Evolutionary conservation across 1,140 invertebrate species (phyloP).

Genomic region (Phortica variegata): DNA sequence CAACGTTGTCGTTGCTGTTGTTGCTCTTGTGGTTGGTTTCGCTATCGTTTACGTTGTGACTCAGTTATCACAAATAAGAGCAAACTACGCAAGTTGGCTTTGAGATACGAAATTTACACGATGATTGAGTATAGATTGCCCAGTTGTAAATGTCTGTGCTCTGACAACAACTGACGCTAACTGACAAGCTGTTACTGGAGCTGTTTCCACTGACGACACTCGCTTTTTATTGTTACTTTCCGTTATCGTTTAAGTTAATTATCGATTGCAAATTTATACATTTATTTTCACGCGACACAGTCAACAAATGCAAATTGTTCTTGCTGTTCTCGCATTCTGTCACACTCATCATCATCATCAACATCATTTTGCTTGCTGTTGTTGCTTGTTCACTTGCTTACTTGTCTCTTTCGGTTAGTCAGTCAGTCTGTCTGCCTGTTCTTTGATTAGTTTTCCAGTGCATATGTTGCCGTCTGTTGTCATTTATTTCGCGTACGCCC

Average conservation of each 20-base stretch:
- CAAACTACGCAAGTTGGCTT: too few relatives aligned
- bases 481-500: neutral
- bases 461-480: slow-evolving; percentile 1
- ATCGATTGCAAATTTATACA: slow-evolving; percentile 1
- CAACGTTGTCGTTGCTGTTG: neutral
- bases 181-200: too few relatives aligned
- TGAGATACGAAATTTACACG: too few relatives aligned
- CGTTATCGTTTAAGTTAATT: slow-evolving; percentile 2
- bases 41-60: too few relatives aligned
- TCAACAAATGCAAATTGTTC: too few relatives aligned
- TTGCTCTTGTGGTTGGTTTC: too few relatives aligned
- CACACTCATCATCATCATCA: too few relatives aligned
- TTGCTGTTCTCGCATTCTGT: too few relatives aligned
- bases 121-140: too few relatives aligned
- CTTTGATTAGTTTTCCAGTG: neutral
- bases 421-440: neutral
- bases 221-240: neutral
- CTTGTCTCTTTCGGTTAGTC: neutral
- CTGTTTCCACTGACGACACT: too few relatives aligned
- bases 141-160: too few relatives aligned
- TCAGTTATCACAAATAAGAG: too few relatives aligned
- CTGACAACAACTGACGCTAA: neutral
- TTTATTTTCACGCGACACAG: neutral
- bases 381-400: neutral
- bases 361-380: neutral